A percentile compares a stretch with the other conserved stretches of the same genome.
Conservation (phyloP, 2,797 vertebrate genomes). For the Trachurus trachurus region DNA sequence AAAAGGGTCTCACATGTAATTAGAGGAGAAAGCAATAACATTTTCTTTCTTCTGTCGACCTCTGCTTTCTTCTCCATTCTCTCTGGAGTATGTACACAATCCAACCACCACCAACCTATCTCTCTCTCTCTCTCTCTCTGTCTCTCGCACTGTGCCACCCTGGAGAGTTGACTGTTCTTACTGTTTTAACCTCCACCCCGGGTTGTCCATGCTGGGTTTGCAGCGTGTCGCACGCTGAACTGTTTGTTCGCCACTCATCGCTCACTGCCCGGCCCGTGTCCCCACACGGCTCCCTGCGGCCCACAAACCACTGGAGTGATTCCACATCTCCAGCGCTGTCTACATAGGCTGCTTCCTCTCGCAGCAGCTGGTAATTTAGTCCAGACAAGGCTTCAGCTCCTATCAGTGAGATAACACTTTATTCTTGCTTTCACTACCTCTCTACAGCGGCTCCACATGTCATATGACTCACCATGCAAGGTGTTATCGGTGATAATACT, state of each 20-base stretch:
- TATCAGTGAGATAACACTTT: slow-evolving; percentile 60
- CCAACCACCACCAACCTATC: not conserved
- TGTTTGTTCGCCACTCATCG: slow-evolving; percentile 69
- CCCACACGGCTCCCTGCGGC: slow-evolving; percentile 45
- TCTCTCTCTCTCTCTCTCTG: slow-evolving; percentile 19
- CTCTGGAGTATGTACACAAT: not conserved
- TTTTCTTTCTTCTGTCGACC: not conserved
- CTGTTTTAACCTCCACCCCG: slow-evolving; percentile 73
- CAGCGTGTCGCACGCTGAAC: slow-evolving; percentile 66
- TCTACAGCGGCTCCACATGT: slow-evolving; percentile 46
- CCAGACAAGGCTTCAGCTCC: slow-evolving; percentile 58
- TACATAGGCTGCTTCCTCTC: slow-evolving; percentile 42
- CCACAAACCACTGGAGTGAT: slow-evolving; percentile 57
- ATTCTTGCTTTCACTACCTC: slow-evolving; percentile 18
- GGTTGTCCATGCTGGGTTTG: slow-evolving; percentile 52
- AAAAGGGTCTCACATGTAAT: slow-evolving; percentile 20
- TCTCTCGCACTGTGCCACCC: slow-evolving; percentile 33
- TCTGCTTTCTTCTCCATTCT: not conserved
- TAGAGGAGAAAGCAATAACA: not conserved
- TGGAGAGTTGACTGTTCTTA: slow-evolving; percentile 57
- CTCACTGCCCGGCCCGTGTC: slow-evolving; percentile 48
- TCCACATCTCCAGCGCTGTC: slow-evolving; percentile 51
- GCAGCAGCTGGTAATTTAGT: slow-evolving; percentile 66
- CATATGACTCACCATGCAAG: slow-evolving; percentile 52
- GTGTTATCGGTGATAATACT: slow-evolving; percentile 57